Evolutionary conservation across 2,888 invertebrate genomes (phyloP).

Genomic region (Drosophila fulvimacula): DNA sequence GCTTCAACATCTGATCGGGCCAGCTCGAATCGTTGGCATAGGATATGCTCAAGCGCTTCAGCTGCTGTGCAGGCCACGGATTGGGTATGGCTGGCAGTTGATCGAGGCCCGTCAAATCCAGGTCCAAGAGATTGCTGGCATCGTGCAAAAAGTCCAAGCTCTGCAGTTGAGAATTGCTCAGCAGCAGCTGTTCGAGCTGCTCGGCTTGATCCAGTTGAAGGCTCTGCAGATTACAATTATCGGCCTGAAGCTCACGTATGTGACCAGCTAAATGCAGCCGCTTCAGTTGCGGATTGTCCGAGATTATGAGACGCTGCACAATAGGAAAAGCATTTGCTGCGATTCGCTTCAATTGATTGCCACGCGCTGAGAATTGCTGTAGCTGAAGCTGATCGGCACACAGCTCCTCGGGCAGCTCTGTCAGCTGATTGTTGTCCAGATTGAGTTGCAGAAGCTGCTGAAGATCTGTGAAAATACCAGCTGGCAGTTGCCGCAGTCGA

Average conservation of each 20-base stretch:
- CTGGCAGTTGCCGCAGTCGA: constrained; percentile 27
- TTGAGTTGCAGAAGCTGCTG: constrained; percentile 31
- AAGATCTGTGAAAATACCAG: constrained; percentile 22
- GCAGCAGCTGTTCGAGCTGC: constrained; percentile 35
- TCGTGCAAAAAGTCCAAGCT: constrained; percentile 49
- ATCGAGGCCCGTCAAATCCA: constrained; percentile 56
- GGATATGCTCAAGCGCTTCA: constrained; percentile 55
- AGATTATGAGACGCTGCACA: constrained; percentile 38
- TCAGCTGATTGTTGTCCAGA: constrained; percentile 49
- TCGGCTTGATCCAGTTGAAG: constrained; percentile 40
- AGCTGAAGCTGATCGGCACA: constrained; percentile 36
- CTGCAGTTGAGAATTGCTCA: constrained; percentile 41
- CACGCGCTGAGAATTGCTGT: constrained; percentile 43
- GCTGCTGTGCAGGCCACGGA: constrained; percentile 39
- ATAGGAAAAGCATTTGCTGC: constrained; percentile 29
- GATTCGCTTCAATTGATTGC: constrained; percentile 41
- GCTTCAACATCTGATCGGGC: constrained; percentile 35
- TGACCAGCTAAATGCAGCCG: constrained; percentile 33
- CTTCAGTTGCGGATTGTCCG: constrained; percentile 40
- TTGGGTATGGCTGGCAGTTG: constrained; percentile 40
- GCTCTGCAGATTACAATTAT: constrained; percentile 45
- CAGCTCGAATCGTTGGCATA: constrained; percentile 29
- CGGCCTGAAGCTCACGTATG: constrained; percentile 39
- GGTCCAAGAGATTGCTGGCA: constrained; percentile 44
- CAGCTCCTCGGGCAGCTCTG: constrained; percentile 34